phyloP scores from a whole-genome alignment of 2,113 vertebrate species.

The Corvus hawaiiensis region DNA sequence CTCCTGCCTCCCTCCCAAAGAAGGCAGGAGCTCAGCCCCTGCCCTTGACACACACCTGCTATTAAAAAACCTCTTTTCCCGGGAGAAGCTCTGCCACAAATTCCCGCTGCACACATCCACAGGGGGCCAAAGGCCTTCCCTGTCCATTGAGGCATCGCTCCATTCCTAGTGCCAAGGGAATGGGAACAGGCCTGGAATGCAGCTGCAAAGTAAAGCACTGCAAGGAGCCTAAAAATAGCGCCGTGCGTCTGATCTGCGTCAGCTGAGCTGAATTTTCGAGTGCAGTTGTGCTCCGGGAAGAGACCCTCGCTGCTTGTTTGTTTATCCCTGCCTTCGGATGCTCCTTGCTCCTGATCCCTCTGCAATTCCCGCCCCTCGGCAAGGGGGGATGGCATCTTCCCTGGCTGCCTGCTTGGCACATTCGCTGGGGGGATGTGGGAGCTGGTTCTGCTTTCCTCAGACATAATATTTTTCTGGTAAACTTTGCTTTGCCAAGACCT shows the following conservation, averaged over 20 bases:
- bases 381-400: not conserved
- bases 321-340: not conserved
- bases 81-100: not conserved
- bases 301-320: not conserved
- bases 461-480: accelerated
- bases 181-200: not conserved
- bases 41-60: not conserved
- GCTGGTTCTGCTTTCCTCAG: not conserved
- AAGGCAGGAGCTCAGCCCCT: not conserved
- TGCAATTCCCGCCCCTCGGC: not conserved
- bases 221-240: constrained; percentile 9
- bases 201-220: not conserved
- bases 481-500: not conserved
- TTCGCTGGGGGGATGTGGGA: accelerated
- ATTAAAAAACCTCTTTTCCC: accelerated
- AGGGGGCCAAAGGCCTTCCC: not conserved
- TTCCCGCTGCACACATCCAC: not conserved
- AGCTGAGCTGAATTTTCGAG: not conserved
- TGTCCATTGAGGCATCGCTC: accelerated
- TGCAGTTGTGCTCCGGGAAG: not conserved
- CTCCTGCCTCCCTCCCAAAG: not conserved
- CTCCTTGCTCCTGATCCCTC: not conserved
- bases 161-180: accelerated
- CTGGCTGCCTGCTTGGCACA: not conserved
- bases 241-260: not conserved